A percentile compares a stretch with the other conserved stretches of the same genome.
Conservation (phyloP, 2,797 vertebrate genomes). For the Urocyon cinereoargenteus region DNA sequence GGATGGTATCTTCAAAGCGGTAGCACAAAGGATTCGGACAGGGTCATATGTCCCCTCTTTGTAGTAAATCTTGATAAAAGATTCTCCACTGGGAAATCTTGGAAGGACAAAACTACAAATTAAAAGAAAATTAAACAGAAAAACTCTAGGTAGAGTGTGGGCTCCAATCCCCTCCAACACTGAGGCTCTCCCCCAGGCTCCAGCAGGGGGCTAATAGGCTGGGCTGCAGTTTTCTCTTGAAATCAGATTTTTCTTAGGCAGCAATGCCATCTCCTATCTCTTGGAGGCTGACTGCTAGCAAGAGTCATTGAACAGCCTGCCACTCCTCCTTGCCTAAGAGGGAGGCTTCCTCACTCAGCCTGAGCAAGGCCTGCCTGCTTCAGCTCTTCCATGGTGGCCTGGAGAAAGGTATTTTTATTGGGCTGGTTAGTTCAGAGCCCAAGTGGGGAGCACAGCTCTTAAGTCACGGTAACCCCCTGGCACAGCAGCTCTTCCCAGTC, state of each 20-base stretch:
- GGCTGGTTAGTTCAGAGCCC: not conserved
- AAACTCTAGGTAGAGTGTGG: not conserved
- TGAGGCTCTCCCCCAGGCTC: rapidly evolving
- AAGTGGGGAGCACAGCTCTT: not conserved
- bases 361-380: not conserved
- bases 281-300: constrained; percentile 78
- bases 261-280: constrained; percentile 74
- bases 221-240: not conserved
- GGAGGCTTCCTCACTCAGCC: constrained; percentile 59
- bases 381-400: constrained; percentile 17
- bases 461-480: not conserved
- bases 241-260: constrained; percentile 72
- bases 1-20: not conserved
- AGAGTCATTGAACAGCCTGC: constrained; percentile 82
- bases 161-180: not conserved
- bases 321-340: constrained; percentile 72
- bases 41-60: not conserved
- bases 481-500: not conserved
- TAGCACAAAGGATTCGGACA: not conserved
- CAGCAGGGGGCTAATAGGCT: not conserved
- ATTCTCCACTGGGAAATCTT: not conserved
- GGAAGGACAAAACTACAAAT: not conserved
- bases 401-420: not conserved
- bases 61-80: not conserved
- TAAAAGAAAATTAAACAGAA: not conserved